Conservation (phyloP, 2,113 vertebrate genomes). For the Periophthalmus modestus region DNA sequence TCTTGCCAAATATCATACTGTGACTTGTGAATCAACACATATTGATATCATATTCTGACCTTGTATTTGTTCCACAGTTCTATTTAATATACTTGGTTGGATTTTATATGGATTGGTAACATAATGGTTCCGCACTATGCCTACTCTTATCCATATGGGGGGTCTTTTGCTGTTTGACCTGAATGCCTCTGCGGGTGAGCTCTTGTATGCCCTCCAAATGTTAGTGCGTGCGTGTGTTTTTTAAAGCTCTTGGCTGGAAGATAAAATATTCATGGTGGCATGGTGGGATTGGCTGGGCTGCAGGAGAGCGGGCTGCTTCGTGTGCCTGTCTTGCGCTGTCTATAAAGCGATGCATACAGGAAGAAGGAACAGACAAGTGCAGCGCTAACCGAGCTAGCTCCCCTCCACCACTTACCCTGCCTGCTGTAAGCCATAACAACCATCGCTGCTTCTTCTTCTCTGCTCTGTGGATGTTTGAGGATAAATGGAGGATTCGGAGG, state of each 20-base stretch:
- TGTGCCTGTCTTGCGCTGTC: slow-evolving; percentile 27
- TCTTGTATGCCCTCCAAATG: slow-evolving; percentile 63
- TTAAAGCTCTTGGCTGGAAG: slow-evolving; percentile 60
- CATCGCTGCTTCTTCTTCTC: slow-evolving; percentile 19
- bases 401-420: slow-evolving; percentile 29
- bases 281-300: slow-evolving; percentile 69
- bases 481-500: slow-evolving; percentile 70
- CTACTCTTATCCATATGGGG: slow-evolving; percentile 57
- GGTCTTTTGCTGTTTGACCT: slow-evolving; percentile 63
- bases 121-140: slow-evolving; percentile 6
- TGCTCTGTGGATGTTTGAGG: slow-evolving; percentile 56
- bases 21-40: no score
- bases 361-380: slow-evolving; percentile 55
- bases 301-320: slow-evolving; percentile 59
- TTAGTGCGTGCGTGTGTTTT: slow-evolving; percentile 44
- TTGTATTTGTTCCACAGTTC: not conserved
- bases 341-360: slow-evolving; percentile 65
- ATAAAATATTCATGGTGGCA: slow-evolving; percentile 75
- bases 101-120: not conserved
- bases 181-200: slow-evolving; percentile 66
- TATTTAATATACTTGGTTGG: not conserved
- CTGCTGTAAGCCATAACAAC: not conserved
- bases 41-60: no score
- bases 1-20: no score
- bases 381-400: slow-evolving; percentile 41